Percentiles rank a stretch among this genome's conserved stretches.
phyloP scores from a whole-genome alignment of 2,113 vertebrate species.

The Podarcis muralis region DNA sequence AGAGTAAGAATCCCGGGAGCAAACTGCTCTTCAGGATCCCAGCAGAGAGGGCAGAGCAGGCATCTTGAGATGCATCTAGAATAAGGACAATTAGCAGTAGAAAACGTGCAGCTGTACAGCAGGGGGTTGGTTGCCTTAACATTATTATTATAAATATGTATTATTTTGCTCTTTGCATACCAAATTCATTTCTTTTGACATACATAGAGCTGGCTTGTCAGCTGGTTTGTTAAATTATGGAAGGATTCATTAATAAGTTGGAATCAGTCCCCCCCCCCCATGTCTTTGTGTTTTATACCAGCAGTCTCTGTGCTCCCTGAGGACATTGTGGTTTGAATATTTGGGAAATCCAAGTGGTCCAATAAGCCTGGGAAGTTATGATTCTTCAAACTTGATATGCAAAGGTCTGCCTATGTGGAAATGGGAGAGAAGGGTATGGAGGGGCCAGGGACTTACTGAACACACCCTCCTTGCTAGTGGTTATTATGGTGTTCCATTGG shows the following conservation, averaged over 20 bases:
- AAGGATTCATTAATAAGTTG: conserved; percentile 19
- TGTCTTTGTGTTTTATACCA: background rate
- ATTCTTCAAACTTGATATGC: background rate
- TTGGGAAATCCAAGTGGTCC: background rate
- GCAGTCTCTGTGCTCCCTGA: background rate
- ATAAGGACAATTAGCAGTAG: conserved; percentile 48
- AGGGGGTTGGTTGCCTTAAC: conserved; percentile 18
- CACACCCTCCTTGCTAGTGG: background rate
- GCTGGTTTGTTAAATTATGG: conserved; percentile 46
- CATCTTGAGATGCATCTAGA: conserved; percentile 43
- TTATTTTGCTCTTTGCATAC: conserved; percentile 21
- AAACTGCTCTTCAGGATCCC: conserved; percentile 36
- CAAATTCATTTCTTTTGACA: conserved; percentile 25
- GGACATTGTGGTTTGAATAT: background rate
- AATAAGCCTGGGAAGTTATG: background rate
- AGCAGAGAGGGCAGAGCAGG: background rate
- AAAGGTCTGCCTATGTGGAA: background rate
- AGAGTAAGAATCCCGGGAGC: background rate
- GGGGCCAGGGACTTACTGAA: background rate
- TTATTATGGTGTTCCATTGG: background rate
- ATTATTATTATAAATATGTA: conserved; percentile 23
- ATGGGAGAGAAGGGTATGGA: background rate
- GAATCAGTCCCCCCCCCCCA: background rate
- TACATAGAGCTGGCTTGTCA: conserved; percentile 31
- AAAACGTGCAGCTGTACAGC: conserved; percentile 41